These are phyloP conservation scores for Andrena minutula DNA, from an alignment of 2,888 invertebrate genomes.

Conservation along the genomic window DNA sequence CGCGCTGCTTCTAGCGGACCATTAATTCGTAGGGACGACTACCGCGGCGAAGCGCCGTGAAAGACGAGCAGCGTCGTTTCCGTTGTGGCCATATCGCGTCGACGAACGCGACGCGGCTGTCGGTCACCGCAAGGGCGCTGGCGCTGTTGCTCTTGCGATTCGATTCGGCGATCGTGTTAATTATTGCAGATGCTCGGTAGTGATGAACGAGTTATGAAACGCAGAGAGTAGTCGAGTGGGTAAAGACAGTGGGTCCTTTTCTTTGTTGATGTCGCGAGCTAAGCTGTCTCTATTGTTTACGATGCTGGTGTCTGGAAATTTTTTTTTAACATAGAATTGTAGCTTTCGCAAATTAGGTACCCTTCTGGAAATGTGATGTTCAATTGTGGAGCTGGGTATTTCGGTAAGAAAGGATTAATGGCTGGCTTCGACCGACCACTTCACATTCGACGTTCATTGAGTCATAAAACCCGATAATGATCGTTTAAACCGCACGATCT, in stretches of 20 bases:
- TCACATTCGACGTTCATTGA: constrained; percentile 54
- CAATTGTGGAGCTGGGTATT: not conserved
- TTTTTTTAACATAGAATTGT: not conserved
- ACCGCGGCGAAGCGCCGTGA: not conserved
- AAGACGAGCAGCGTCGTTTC: constrained; percentile 10
- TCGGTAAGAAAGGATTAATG: constrained; percentile 43
- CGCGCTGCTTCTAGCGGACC: constrained; percentile 24
- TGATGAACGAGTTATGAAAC: constrained; percentile 60
- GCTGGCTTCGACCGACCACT: constrained; percentile 27
- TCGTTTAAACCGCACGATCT: constrained; percentile 47
- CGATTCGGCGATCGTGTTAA: constrained; percentile 49
- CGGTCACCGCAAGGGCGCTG: not conserved
- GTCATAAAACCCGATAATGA: constrained; percentile 57
- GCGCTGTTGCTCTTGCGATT: constrained; percentile 22
- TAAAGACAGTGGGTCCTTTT: not conserved
- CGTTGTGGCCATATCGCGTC: not conserved
- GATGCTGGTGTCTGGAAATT: not conserved
- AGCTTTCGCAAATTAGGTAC: not conserved
- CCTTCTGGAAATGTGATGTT: not conserved
- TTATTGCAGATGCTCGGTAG: constrained; percentile 46
- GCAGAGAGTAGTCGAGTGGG: constrained; percentile 30
- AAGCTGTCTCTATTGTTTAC: not conserved
- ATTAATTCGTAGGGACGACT: constrained; percentile 15
- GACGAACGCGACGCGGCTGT: not conserved
- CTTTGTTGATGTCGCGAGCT: not conserved